Conservation (phyloP, 2,888 invertebrate species). For the Notodonta dromedarius region DNA sequence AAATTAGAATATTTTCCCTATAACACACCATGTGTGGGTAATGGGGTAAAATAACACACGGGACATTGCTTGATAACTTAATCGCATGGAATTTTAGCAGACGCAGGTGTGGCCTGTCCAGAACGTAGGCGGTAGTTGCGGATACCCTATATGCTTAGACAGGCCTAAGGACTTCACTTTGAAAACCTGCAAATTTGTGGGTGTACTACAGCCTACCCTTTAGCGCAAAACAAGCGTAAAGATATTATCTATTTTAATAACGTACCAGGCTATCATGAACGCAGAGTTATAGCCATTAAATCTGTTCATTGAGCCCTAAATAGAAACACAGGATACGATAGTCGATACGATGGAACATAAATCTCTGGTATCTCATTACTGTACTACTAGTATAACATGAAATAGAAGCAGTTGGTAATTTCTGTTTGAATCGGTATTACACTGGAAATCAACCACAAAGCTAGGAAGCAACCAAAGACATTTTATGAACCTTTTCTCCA, state of each 20-base stretch:
- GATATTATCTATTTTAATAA: background rate
- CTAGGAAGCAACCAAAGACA: no score
- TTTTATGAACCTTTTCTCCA: no score
- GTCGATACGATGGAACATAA: background rate
- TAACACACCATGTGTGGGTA: background rate
- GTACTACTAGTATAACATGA: background rate
- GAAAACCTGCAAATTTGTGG: no score
- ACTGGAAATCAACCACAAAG: no score
- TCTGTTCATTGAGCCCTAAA: background rate
- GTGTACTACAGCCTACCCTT: background rate
- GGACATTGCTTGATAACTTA: background rate
- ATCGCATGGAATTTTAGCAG: background rate
- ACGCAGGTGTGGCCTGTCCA: no score
- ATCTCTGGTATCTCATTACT: background rate
- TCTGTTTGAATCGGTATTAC: no score
- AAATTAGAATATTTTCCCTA: slow-evolving; percentile 4
- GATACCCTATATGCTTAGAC: no score
- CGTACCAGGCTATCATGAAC: background rate
- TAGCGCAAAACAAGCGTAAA: background rate
- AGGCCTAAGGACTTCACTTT: no score
- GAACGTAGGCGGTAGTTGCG: no score
- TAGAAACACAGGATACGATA: background rate
- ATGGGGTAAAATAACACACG: background rate
- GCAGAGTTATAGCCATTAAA: background rate
- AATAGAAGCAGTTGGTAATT: background rate